Conservation (phyloP, 2,113 vertebrate species). For the western clawed frog (Xenopus tropicalis) region UCB_Xtro_10.0 CM004450.2:29084501-29085000, state of each 20-base stretch:
- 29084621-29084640: background rate
- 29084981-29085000: too few species aligned
- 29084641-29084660: background rate
- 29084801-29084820: background rate
- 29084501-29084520: constrained; percentile 15
- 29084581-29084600: background rate
- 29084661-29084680: background rate
- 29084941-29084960: too few species aligned
- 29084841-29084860: too few species aligned
- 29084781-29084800: background rate
- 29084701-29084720: background rate
- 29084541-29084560: background rate
- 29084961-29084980: too few species aligned
- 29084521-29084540: constrained; percentile 5
- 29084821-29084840: background rate
- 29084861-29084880: too few species aligned
- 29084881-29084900: too few species aligned
- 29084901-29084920: too few species aligned
- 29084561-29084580: background rate
- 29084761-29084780: background rate
- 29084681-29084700: background rate
- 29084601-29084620: background rate
- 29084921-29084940: too few species aligned
- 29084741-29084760: background rate
- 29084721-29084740: background rate